A percentile compares a stretch with the other conserved stretches of the same genome.
Conservation (phyloP, 2,113 vertebrate species). For the Chloroceryle aenea region DNA sequence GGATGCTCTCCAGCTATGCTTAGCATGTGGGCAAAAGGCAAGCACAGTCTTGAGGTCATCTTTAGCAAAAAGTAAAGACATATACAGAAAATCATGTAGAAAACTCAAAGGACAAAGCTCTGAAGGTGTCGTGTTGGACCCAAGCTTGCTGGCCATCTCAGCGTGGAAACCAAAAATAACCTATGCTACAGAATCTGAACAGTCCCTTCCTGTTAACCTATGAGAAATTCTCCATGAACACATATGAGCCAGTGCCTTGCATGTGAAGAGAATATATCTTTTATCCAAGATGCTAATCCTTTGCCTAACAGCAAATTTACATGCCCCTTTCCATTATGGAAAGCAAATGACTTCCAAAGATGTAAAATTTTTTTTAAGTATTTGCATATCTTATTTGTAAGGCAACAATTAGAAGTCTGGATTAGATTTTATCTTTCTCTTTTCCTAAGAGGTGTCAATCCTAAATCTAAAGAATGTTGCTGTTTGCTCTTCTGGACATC, state of each 20-base stretch:
- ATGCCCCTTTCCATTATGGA: background rate
- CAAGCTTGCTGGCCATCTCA: background rate
- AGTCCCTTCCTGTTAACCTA: background rate
- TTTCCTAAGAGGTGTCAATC: background rate
- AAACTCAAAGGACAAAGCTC: background rate
- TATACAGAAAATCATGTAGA: background rate
- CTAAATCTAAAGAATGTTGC: background rate
- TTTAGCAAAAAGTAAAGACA: background rate
- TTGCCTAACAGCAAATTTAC: background rate
- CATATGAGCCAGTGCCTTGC: background rate
- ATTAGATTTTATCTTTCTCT: background rate
- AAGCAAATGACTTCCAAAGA: background rate
- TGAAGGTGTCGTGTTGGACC: background rate
- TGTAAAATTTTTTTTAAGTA: background rate
- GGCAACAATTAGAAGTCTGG: background rate
- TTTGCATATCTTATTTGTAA: background rate
- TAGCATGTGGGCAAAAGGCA: background rate
- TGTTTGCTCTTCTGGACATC: background rate
- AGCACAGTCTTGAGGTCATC: background rate
- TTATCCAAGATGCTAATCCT: background rate
- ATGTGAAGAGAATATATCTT: background rate
- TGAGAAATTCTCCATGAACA: background rate
- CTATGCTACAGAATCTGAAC: background rate
- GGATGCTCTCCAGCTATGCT: slow-evolving; percentile 15
- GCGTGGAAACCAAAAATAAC: background rate